Base-by-base conservation (phyloP, 2,113 vertebrate genomes). In the Synchiropus splendidus region DNA sequence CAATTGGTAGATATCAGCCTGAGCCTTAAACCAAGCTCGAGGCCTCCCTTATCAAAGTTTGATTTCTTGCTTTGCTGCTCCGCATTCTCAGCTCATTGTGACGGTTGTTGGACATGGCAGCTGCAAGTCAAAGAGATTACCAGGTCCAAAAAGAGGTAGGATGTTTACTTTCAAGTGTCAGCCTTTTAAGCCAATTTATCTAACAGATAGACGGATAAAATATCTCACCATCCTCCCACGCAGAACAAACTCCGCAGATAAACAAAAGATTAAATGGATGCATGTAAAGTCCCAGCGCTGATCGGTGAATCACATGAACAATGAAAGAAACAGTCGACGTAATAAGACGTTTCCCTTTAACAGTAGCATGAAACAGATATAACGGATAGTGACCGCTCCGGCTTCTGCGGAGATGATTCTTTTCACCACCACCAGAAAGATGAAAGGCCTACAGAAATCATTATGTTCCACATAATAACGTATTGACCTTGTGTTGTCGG, bases 11-110 rank as follows among this genome's bases (percentile, higher is more conserved):
- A 83, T 80, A 81, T 70, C 66, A 68, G 69, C 68, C 66, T 46
- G 31, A 44, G 61, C 70, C 66, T 76, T 63, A 49, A 77, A 79
- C 63, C 61, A 50, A 61, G 53, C 74, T 74, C 34, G 1, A 74
- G 72, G 78, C 66, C 48, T 48, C 57, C 39, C 70, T 78, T 76
- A 83, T 83, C 72, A 11, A 11, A 62, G 68, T 73, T 77, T 77
- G 76, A 78, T 77, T 79, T 79, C 72, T 74, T 72, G 76, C 78
- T 73, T 65, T 52, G 72, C 67, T 53, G 63, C 67, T 74, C 61
- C 68, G 70, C 69, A 61, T 58, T 52, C 60, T 64, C 60, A 2
- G 46, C 64, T 69, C 59, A 70, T 71, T 76, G 77, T 76, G 69
- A 73, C 63, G 68, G 74, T 64, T 79, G 72, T 67, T 72, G 80